Percentiles rank a stretch among this genome's conserved stretches.
These are phyloP conservation scores for human (Homo sapiens) DNA, from an alignment of 2,113 vertebrate species.

Conservation along the genomic window GRCh38 chr19:533001-533500, in stretches of 20 bases:
- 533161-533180: background rate
- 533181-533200: background rate
- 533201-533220: background rate
- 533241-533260: background rate
- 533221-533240: background rate
- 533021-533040: background rate
- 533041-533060: background rate
- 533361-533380: background rate
- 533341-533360: background rate
- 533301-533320: background rate
- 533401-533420: background rate
- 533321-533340: background rate
- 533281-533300: background rate
- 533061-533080: background rate
- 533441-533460: fast-evolving
- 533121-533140: background rate
- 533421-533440: background rate
- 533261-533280: background rate
- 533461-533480: background rate
- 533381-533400: background rate
- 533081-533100: background rate
- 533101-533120: fast-evolving
- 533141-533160: background rate
- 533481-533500: fast-evolving
- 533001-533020: background rate